These are phyloP conservation scores for Oryctolagus cuniculus DNA, from an alignment of 2,113 vertebrate genomes.

Conservation along the genomic window mOryCun1.1 NC_091444.1:3391001-3391500, in stretches of 20 bases:
- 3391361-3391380: background rate
- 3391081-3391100: background rate
- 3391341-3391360: constrained; percentile 32
- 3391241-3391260: background rate
- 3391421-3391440: background rate
- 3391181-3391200: background rate
- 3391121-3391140: too few relatives aligned
- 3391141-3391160: background rate
- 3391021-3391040: background rate
- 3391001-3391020: background rate
- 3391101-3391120: background rate
- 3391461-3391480: background rate
- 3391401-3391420: background rate
- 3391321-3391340: constrained; percentile 7
- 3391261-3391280: constrained; percentile 18
- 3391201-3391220: background rate
- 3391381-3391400: constrained; percentile 27
- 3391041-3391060: background rate
- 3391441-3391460: background rate
- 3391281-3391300: background rate
- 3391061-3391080: background rate
- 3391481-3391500: background rate
- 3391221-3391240: background rate
- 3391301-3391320: background rate
- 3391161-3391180: background rate